Evolutionary conservation across 2,113 vertebrate species (phyloP).

Genomic region (Cryptomyrus ogoouensis): DNA sequence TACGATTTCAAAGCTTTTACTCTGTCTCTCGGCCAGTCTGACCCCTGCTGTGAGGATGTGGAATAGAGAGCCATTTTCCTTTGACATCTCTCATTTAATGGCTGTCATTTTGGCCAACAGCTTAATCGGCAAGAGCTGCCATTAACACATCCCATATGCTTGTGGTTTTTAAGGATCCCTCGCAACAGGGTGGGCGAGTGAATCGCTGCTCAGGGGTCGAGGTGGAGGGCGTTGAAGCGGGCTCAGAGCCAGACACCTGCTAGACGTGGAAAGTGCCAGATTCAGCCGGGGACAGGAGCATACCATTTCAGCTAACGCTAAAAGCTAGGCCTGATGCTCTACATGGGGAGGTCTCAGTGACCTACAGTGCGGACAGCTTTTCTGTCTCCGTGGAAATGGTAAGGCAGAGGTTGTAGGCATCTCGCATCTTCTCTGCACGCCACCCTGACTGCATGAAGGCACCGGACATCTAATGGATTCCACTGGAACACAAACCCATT

Average conservation of each 20-base stretch:
- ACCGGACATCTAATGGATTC: too few species aligned
- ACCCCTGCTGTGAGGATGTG: neutral
- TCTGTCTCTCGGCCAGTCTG: neutral
- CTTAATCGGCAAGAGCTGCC: neutral
- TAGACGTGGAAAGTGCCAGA: neutral
- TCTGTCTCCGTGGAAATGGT: neutral
- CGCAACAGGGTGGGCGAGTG: neutral
- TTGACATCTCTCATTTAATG: neutral
- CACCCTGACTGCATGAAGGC: too few species aligned
- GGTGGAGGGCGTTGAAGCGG: neutral
- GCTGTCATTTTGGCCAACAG: neutral
- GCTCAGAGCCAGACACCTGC: neutral
- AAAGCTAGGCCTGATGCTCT: neutral
- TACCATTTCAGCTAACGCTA: neutral
- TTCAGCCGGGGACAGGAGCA: neutral
- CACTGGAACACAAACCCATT: neutral
- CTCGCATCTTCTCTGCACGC: too few species aligned
- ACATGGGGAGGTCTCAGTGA: neutral
- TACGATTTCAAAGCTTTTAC: neutral
- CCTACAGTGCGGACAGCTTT: neutral
- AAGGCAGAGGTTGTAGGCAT: too few species aligned
- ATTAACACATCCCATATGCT: neutral
- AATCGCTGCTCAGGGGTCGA: neutral
- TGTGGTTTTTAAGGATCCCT: neutral
- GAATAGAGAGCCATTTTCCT: neutral